Evolutionary conservation across 1,140 invertebrate genomes (phyloP).

Genomic region (Drosophila lacteicornis): DNA sequence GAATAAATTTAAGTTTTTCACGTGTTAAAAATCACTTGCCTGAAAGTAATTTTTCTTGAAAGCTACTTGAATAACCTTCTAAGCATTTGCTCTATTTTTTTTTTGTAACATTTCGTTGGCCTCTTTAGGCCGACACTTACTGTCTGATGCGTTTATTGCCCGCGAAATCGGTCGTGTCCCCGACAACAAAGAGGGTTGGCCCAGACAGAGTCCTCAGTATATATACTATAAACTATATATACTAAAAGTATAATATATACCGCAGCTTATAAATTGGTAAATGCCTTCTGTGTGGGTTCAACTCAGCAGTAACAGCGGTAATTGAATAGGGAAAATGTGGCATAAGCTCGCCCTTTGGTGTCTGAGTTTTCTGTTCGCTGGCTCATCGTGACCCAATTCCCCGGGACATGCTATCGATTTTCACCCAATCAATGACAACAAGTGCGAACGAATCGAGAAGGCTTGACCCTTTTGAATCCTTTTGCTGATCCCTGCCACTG

Average conservation of each 20-base stretch:
- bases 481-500: neutral
- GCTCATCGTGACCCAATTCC: constrained; percentile 39
- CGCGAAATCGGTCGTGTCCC: constrained; percentile 29
- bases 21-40: neutral
- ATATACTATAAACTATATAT: neutral
- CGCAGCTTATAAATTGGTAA: constrained; percentile 5
- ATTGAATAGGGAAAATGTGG: constrained; percentile 26
- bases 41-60: neutral
- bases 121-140: neutral
- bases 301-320: constrained; percentile 1
- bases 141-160: constrained; percentile 24
- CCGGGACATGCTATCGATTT: constrained; percentile 29
- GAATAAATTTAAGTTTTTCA: neutral
- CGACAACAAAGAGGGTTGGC: constrained; percentile 21
- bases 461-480: constrained; percentile 30
- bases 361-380: constrained; percentile 14
- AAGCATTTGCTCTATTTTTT: neutral
- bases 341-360: constrained; percentile 26
- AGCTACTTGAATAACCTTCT: neutral
- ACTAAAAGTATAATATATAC: neutral
- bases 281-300: constrained; percentile 15
- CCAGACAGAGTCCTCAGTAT: constrained; percentile 14
- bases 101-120: neutral
- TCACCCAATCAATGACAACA: constrained; percentile 39
- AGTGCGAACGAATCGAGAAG: constrained; percentile 10